Conservation (phyloP, 2,888 invertebrate genomes). For the Drosophila austrosaltans region DNA sequence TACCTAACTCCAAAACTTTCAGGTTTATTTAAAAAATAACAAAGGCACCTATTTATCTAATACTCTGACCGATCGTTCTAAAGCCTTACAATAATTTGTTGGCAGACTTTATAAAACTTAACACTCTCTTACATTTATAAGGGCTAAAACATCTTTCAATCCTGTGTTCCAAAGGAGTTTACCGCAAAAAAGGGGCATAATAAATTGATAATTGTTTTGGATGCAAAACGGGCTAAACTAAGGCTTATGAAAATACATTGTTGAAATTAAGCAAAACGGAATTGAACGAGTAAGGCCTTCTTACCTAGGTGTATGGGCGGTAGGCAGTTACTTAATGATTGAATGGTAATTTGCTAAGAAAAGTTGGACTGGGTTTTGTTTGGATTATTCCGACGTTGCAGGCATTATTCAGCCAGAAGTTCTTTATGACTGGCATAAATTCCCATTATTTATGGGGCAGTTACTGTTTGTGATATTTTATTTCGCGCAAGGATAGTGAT, state of each 20-base stretch:
- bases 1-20: too few species aligned
- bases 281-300: constrained; percentile 41
- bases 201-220: constrained; percentile 41
- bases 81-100: too few species aligned
- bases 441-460: constrained; percentile 82
- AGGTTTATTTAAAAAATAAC: too few species aligned
- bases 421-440: constrained; percentile 76
- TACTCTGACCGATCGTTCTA: too few species aligned
- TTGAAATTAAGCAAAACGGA: constrained; percentile 61
- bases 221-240: constrained; percentile 43
- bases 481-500: constrained; percentile 77
- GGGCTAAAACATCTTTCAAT: background rate
- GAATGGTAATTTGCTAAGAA: constrained; percentile 76
- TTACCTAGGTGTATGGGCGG: background rate
- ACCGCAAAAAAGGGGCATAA: constrained; percentile 7
- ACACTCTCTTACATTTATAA: background rate
- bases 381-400: constrained; percentile 16
- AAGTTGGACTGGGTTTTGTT: constrained; percentile 60
- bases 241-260: constrained; percentile 76
- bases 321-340: constrained; percentile 79
- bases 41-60: too few species aligned
- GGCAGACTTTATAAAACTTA: background rate
- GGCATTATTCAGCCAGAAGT: constrained; percentile 19
- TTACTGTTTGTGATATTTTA: constrained; percentile 82
- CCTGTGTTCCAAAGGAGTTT: background rate